These are phyloP conservation scores for Coelopa frigida DNA, from an alignment of 1,140 invertebrate genomes.

Conservation along the genomic window DNA sequence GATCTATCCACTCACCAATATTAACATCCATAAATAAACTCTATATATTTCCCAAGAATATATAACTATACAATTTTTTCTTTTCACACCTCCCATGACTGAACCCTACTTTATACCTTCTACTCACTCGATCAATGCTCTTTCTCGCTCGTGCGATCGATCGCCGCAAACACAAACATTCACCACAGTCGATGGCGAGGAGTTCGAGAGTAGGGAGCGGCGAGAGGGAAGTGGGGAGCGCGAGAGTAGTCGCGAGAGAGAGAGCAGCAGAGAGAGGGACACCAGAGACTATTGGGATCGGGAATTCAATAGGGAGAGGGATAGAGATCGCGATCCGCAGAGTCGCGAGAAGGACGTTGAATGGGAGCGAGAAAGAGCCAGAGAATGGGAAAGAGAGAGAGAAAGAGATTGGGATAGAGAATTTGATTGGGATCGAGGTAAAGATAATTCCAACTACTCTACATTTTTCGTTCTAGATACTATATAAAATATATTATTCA, in stretches of 20 bases:
- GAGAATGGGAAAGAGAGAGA: slow-evolving; percentile 43
- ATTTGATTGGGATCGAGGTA: slow-evolving; percentile 45
- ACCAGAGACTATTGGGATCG: slow-evolving; percentile 34
- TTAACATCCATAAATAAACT: too few relatives aligned
- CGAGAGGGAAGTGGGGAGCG: slow-evolving; percentile 20
- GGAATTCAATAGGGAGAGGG: slow-evolving; percentile 36
- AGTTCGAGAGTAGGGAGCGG: slow-evolving; percentile 30
- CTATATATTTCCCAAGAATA: too few relatives aligned
- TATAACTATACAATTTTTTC: too few relatives aligned
- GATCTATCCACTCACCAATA: too few relatives aligned
- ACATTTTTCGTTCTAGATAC: not conserved
- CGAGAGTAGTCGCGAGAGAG: slow-evolving; percentile 26
- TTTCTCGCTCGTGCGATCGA: too few relatives aligned
- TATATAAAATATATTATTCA: slow-evolving; percentile 4
- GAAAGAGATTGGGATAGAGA: slow-evolving; percentile 44
- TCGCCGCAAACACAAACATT: too few relatives aligned
- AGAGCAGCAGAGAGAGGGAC: slow-evolving; percentile 26
- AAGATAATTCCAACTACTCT: slow-evolving; percentile 11
- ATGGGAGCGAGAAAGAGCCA: slow-evolving; percentile 38
- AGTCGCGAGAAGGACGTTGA: slow-evolving; percentile 35
- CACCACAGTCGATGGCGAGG: slow-evolving; percentile 39
- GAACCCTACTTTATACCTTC: too few relatives aligned
- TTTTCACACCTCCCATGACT: too few relatives aligned
- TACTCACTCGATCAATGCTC: too few relatives aligned
- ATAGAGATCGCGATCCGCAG: slow-evolving; percentile 33